These are phyloP conservation scores for Tetrapedia diversipes DNA, from an alignment of 2,888 invertebrate species.

Conservation along the genomic window DNA sequence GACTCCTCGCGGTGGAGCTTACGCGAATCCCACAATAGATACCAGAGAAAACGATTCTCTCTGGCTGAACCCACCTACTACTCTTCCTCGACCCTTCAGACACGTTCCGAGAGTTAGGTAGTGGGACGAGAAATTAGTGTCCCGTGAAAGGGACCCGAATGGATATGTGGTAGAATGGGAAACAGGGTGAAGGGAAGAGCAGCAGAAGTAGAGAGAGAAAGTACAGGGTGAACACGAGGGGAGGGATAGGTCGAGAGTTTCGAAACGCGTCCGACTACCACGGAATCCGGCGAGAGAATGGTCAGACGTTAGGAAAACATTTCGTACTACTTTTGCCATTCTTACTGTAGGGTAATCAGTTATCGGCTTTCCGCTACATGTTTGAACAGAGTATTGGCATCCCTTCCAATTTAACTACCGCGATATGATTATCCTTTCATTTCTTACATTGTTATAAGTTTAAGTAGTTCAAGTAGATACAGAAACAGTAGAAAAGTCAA, in stretches of 20 bases:
- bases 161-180: neutral
- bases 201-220: neutral
- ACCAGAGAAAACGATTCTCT: slow-evolving; percentile 29
- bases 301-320: slow-evolving; percentile 27
- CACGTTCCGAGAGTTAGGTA: neutral
- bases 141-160: neutral
- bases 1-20: slow-evolving; percentile 54
- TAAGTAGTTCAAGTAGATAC: neutral
- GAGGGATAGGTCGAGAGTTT: slow-evolving; percentile 24
- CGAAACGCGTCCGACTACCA: slow-evolving; percentile 28
- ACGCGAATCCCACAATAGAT: slow-evolving; percentile 43
- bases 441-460: neutral
- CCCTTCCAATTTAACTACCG: no score
- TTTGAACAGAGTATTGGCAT: no score
- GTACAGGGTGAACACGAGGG: neutral
- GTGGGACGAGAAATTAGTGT: neutral
- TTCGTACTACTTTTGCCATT: slow-evolving; percentile 27
- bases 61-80: slow-evolving; percentile 30
- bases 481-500: neutral
- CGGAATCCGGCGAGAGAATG: slow-evolving; percentile 42
- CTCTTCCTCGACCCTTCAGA: slow-evolving; percentile 14
- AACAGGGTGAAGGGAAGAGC: neutral
- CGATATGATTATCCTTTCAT: neutral
- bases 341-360: slow-evolving; percentile 2
- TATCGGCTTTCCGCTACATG: slow-evolving; percentile 16